Percentiles rank a stretch among this genome's conserved stretches.
phyloP scores from a whole-genome alignment of 2,113 vertebrate species.

The Otis tarda region DNA sequence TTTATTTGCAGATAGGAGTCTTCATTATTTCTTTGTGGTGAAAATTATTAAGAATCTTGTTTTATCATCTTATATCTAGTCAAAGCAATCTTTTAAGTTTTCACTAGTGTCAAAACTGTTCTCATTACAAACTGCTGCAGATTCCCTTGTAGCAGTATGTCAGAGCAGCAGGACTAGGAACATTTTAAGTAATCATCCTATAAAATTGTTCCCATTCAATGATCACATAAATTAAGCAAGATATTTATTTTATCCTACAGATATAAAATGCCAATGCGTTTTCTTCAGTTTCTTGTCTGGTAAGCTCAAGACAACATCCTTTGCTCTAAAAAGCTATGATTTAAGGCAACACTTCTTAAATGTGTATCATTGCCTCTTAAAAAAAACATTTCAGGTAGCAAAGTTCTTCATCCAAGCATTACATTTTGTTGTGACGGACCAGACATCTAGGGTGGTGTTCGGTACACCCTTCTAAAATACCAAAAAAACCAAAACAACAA shows the following conservation, averaged over 20 bases:
- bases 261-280: neutral
- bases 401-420: neutral
- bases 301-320: neutral
- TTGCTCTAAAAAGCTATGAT: neutral
- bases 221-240: neutral
- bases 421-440: neutral
- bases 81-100: neutral
- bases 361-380: neutral
- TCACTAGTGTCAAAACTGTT: neutral
- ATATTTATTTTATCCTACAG: neutral
- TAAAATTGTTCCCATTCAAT: neutral
- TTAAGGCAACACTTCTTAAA: neutral
- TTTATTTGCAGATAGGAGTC: neutral
- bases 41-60: slow-evolving; percentile 2
- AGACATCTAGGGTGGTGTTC: neutral
- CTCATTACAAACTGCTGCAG: neutral
- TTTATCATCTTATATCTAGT: neutral
- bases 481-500: neutral
- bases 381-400: neutral
- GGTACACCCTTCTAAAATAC: neutral
- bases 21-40: neutral
- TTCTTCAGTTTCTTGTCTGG: neutral
- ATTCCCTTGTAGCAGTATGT: neutral
- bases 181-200: neutral
- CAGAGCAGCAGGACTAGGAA: neutral